Conservation (phyloP, 2,888 invertebrate genomes). For the Acanthococcus lagerstroemiae region DNA sequence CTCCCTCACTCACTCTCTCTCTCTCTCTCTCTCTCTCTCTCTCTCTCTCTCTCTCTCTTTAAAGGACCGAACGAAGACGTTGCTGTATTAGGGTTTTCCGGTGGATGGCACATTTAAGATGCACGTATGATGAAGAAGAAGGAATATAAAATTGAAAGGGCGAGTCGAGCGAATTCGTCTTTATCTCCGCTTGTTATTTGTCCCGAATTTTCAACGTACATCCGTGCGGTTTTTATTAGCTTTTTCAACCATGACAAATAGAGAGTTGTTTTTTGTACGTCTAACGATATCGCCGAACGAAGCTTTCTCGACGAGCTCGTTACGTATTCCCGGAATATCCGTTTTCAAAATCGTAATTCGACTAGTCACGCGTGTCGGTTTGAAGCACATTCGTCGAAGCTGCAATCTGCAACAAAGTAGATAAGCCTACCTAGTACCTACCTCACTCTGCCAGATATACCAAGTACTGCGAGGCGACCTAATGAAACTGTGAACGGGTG, state of each 20-base stretch:
- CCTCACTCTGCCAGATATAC: too few relatives aligned
- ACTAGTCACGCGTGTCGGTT: too few relatives aligned
- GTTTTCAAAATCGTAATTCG: too few relatives aligned
- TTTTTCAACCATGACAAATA: not conserved
- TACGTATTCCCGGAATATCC: too few relatives aligned
- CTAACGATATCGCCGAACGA: not conserved
- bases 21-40: not conserved
- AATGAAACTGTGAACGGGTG: too few relatives aligned
- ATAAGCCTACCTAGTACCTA: too few relatives aligned
- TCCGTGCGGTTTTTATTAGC: constrained; percentile 11
- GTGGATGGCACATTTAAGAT: constrained; percentile 24
- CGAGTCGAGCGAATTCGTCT: constrained; percentile 1
- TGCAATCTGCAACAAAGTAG: too few relatives aligned
- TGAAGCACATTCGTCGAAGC: too few relatives aligned
- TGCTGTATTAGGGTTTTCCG: constrained; percentile 16
- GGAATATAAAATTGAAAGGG: not conserved
- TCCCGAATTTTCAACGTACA: constrained; percentile 27
- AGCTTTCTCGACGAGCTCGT: not conserved
- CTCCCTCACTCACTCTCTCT: not conserved
- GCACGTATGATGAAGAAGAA: constrained; percentile 9
- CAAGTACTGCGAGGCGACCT: too few relatives aligned
- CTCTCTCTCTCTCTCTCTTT: too few relatives aligned
- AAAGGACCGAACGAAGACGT: not conserved
- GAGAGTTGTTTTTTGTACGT: not conserved
- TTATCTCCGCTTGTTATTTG: constrained; percentile 29